Evolutionary conservation across 2,888 invertebrate species (phyloP).

Genomic region (Drosophila putrida): DNA sequence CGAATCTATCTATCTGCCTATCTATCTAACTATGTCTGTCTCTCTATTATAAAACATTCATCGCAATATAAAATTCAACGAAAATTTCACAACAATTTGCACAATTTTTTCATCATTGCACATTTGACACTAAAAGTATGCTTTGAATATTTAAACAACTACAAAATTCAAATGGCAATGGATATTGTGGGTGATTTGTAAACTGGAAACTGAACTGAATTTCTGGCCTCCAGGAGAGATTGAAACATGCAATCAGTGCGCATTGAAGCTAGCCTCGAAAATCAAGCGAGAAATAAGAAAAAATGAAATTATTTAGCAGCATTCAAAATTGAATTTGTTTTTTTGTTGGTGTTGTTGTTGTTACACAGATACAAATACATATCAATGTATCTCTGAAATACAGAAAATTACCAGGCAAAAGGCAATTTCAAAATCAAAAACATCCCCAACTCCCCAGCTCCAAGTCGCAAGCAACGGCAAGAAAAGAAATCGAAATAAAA

Average conservation of each 20-base stretch:
- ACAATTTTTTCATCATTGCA: slow-evolving; percentile 26
- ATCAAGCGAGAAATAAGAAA: slow-evolving; percentile 57
- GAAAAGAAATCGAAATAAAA: slow-evolving; percentile 73
- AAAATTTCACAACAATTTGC: slow-evolving; percentile 32
- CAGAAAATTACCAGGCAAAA: slow-evolving; percentile 65
- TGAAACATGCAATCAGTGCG: slow-evolving; percentile 63
- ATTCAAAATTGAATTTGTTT: slow-evolving; percentile 70
- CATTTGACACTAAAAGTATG: slow-evolving; percentile 60
- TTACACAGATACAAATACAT: slow-evolving; percentile 19
- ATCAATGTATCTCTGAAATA: slow-evolving; percentile 43
- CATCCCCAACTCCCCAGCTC: slow-evolving; percentile 2
- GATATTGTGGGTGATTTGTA: slow-evolving; percentile 12
- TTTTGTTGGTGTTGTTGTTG: background rate
- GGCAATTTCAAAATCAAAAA: slow-evolving; percentile 64
- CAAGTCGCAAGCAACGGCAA: slow-evolving; percentile 8
- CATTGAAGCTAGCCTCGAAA: slow-evolving; percentile 60
- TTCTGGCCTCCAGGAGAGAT: slow-evolving; percentile 2
- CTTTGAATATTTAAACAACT: slow-evolving; percentile 64
- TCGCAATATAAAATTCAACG: slow-evolving; percentile 28
- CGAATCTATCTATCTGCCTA: background rate
- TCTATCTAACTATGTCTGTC: background rate
- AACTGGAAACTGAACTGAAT: slow-evolving; percentile 28
- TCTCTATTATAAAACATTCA: slow-evolving; percentile 41
- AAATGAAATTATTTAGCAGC: slow-evolving; percentile 73
- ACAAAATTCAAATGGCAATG: slow-evolving; percentile 37